Evolutionary conservation across 92 coral and sea anemone genomes (phyloP).

Genomic region (Heteractis magnifica): DNA sequence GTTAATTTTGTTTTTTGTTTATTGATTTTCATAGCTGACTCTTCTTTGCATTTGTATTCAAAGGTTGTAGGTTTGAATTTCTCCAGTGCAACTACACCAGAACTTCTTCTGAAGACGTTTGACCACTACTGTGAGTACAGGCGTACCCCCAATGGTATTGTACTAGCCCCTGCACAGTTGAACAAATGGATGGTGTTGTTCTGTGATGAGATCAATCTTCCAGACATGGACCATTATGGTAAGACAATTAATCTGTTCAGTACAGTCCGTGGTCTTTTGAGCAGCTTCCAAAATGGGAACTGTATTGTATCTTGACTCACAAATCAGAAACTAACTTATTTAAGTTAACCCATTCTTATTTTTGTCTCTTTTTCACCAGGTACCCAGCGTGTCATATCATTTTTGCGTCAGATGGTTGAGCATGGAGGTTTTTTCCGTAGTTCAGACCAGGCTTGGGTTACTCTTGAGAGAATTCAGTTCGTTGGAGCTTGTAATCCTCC

Average conservation of each 20-base stretch:
- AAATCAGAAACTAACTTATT: neutral
- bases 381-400: constrained; percentile 97
- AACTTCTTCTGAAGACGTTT: constrained; percentile 92
- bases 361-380: constrained; percentile 36
- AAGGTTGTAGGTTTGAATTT: constrained; percentile 98
- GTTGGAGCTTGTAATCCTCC: constrained; percentile 99
- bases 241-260: neutral
- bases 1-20: neutral
- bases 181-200: constrained; percentile 98
- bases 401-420: constrained; percentile 94
- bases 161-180: constrained; percentile 96
- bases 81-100: constrained; percentile 99
- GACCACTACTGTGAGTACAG: constrained; percentile 99
- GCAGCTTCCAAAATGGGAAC: neutral
- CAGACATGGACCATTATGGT: constrained; percentile 99
- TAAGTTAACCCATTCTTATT: neutral
- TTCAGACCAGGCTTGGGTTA: constrained; percentile 96
- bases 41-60: neutral
- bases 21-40: neutral
- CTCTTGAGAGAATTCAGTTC: constrained; percentile 95
- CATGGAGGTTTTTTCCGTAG: constrained; percentile 95
- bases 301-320: neutral
- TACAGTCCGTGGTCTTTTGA: neutral
- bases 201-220: constrained; percentile 98
- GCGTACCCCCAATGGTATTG: constrained; percentile 97